A percentile compares a stretch with the other conserved stretches of the same genome.
phyloP scores from a whole-genome alignment of 2,113 vertebrate species.

The Pygoscelis adeliae region DNA sequence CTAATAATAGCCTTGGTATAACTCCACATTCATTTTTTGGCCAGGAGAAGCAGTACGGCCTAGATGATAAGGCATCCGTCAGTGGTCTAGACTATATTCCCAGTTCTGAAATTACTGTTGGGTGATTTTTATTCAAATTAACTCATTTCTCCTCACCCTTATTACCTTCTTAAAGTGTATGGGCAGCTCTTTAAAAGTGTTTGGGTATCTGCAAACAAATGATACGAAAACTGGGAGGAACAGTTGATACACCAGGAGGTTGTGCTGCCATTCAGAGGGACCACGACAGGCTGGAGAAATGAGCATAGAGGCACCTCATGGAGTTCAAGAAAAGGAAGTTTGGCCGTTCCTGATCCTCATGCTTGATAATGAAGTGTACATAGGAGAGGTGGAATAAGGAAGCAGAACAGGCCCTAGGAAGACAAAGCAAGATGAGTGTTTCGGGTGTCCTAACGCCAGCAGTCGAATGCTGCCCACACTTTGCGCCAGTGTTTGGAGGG shows the following conservation, averaged over 20 bases:
- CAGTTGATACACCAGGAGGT: neutral
- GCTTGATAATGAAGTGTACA: neutral
- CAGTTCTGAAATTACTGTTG: neutral
- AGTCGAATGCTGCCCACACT: rapidly evolving
- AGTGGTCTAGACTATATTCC: neutral
- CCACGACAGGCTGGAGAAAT: neutral
- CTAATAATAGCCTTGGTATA: neutral
- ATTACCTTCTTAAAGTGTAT: neutral
- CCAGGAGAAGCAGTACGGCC: neutral
- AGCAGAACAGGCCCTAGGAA: neutral
- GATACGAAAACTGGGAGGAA: neutral
- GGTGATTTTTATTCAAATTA: neutral
- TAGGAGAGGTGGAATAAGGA: neutral
- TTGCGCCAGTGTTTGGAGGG: neutral
- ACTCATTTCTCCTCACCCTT: neutral
- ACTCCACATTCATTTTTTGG: neutral
- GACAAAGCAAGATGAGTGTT: too few species aligned
- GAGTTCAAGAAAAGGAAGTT: neutral
- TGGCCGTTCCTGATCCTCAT: neutral
- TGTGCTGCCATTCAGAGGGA: neutral
- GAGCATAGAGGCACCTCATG: neutral
- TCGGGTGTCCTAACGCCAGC: neutral
- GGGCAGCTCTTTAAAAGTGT: neutral
- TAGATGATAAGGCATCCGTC: neutral
- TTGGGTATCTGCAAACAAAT: neutral